Percentiles rank a stretch among this genome's conserved stretches.
Conservation (phyloP, 2,797 vertebrate genomes). For the Neostethus bicornis region DNA sequence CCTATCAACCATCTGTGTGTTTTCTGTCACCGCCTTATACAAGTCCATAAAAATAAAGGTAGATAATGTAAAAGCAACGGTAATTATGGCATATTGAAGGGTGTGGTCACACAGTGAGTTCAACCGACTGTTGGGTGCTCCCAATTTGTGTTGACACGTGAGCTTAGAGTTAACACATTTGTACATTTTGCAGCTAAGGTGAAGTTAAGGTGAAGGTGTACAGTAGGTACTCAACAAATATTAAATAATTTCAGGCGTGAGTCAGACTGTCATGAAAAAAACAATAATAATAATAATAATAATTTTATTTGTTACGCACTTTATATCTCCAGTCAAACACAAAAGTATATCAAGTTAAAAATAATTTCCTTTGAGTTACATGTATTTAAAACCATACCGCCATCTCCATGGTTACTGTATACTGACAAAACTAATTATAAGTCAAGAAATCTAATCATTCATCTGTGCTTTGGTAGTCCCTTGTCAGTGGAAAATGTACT, state of each 20-base stretch:
- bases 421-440: constrained; percentile 18
- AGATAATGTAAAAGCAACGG: constrained; percentile 15
- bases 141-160: constrained; percentile 36
- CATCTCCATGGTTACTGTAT: constrained; percentile 16
- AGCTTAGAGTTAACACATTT: constrained; percentile 15
- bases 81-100: constrained; percentile 27
- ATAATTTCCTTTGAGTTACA: neutral
- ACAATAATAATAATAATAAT: too few relatives aligned
- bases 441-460: constrained; percentile 11
- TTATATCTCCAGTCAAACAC: neutral
- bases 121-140: constrained; percentile 8
- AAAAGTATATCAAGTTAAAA: neutral
- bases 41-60: constrained; percentile 1
- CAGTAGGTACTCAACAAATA: constrained; percentile 3
- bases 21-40: constrained; percentile 1
- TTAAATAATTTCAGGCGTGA: too few relatives aligned
- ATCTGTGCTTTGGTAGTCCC: constrained; percentile 19
- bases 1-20: neutral
- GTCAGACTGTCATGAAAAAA: too few relatives aligned
- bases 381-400: constrained; percentile 3
- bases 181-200: constrained; percentile 31
- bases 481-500: constrained; percentile 44
- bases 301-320: too few relatives aligned
- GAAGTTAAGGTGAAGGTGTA: constrained; percentile 9
- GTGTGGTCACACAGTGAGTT: constrained; percentile 8